phyloP scores from a whole-genome alignment of 2,888 invertebrate species.

The Bugulina stolonifera region DNA sequence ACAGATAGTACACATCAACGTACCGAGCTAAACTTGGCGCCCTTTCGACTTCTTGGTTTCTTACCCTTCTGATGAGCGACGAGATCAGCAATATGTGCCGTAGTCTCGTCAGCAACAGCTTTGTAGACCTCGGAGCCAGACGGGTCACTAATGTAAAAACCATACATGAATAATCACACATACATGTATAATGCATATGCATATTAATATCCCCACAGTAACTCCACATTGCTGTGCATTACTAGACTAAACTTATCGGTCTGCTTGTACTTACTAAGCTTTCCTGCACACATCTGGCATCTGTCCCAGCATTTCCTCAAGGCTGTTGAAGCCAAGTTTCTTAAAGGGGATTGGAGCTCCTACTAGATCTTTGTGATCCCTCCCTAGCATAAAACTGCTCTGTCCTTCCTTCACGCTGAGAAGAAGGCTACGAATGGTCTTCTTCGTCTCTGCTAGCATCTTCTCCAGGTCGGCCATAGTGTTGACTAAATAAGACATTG shows the following conservation, averaged over 20 bases:
- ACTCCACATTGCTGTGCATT: too few relatives aligned
- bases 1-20: too few relatives aligned
- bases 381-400: neutral
- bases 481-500: neutral
- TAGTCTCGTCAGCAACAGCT: constrained; percentile 27
- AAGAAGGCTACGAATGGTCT: constrained; percentile 2
- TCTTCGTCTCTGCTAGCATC: neutral
- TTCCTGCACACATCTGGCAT: constrained; percentile 24
- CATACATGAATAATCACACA: too few relatives aligned
- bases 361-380: constrained; percentile 19
- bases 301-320: neutral
- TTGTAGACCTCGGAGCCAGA: constrained; percentile 14
- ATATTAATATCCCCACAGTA: too few relatives aligned
- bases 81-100: constrained; percentile 26
- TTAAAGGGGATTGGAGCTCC: constrained; percentile 19
- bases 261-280: constrained; percentile 17
- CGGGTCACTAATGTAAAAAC: neutral
- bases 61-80: constrained; percentile 24
- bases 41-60: neutral
- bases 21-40: neutral
- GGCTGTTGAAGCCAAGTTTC: constrained; percentile 12
- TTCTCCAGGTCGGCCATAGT: neutral
- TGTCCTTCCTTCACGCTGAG: neutral
- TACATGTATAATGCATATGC: too few relatives aligned
- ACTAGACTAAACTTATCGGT: too few relatives aligned